Conservation (phyloP, 2,113 vertebrate species). For the Petrocephalus microphthalmus region DNA sequence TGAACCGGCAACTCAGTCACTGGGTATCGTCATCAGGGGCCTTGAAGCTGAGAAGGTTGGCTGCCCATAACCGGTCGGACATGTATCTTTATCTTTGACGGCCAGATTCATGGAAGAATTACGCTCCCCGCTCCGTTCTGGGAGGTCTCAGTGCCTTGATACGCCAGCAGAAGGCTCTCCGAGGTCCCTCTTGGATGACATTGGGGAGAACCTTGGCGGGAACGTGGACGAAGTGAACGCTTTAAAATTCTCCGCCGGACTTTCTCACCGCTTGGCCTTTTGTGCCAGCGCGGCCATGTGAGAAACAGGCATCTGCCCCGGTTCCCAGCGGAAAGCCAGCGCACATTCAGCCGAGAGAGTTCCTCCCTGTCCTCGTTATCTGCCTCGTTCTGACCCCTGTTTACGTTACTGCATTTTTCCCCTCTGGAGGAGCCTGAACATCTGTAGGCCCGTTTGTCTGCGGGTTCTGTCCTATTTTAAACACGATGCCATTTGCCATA, state of each 20-base stretch:
- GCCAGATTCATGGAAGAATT: neutral
- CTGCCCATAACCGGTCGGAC: neutral
- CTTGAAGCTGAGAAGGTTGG: neutral
- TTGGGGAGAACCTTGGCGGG: neutral
- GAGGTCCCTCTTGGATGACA: neutral
- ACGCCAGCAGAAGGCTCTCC: neutral
- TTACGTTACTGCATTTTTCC: constrained; percentile 20
- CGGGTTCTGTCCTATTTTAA: constrained; percentile 2
- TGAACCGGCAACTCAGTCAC: neutral
- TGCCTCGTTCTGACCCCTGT: neutral
- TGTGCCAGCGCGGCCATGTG: neutral
- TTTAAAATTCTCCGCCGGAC: neutral
- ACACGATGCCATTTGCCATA: neutral
- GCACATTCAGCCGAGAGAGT: neutral
- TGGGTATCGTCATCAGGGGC: neutral
- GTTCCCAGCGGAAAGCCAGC: constrained; percentile 17
- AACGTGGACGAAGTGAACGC: neutral
- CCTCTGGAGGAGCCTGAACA: neutral
- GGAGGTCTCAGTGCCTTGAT: neutral
- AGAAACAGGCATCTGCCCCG: neutral
- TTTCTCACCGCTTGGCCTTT: neutral
- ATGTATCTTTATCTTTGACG: neutral
- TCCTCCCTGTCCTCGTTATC: neutral
- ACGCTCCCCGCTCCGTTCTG: neutral
- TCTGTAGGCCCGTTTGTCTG: neutral